phyloP scores from a whole-genome alignment of 2,888 invertebrate genomes.

The Hermodice carunculata region DNA sequence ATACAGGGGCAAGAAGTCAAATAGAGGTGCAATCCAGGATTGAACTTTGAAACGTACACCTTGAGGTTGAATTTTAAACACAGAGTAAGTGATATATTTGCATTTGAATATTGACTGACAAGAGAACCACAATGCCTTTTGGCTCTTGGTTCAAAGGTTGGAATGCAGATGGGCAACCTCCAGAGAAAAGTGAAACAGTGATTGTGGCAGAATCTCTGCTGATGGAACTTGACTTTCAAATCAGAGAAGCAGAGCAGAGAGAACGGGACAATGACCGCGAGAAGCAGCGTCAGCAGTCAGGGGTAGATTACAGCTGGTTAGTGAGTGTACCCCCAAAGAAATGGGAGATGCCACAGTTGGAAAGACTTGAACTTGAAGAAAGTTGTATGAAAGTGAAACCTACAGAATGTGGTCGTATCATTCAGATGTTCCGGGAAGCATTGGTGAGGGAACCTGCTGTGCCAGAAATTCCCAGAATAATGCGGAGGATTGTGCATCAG shows the following conservation, averaged over 20 bases:
- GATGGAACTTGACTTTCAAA: conserved; percentile 35
- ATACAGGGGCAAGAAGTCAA: no score
- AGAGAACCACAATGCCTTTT: neutral
- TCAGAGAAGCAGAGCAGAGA: conserved; percentile 47
- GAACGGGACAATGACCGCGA: conserved; percentile 49
- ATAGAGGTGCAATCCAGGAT: no score
- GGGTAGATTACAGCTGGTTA: conserved; percentile 67
- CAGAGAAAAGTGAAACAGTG: conserved; percentile 16
- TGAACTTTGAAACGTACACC: no score
- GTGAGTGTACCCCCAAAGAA: conserved; percentile 45
- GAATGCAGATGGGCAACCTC: conserved; percentile 11
- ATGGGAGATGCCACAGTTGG: conserved; percentile 63
- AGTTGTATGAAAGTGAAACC: conserved; percentile 57
- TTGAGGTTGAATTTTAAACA: no score
- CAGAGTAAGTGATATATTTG: no score
- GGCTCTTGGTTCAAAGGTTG: conserved; percentile 9
- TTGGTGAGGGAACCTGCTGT: conserved; percentile 47
- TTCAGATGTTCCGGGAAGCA: conserved; percentile 57
- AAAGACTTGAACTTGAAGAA: conserved; percentile 62
- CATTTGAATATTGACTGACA: no score
- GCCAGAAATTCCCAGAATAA: conserved; percentile 52
- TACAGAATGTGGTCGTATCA: conserved; percentile 58
- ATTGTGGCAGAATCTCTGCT: conserved; percentile 33
- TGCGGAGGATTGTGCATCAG: conserved; percentile 55
- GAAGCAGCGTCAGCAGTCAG: conserved; percentile 43